phyloP scores from a whole-genome alignment of 2,113 vertebrate species.

The Eublepharis macularius region DNA sequence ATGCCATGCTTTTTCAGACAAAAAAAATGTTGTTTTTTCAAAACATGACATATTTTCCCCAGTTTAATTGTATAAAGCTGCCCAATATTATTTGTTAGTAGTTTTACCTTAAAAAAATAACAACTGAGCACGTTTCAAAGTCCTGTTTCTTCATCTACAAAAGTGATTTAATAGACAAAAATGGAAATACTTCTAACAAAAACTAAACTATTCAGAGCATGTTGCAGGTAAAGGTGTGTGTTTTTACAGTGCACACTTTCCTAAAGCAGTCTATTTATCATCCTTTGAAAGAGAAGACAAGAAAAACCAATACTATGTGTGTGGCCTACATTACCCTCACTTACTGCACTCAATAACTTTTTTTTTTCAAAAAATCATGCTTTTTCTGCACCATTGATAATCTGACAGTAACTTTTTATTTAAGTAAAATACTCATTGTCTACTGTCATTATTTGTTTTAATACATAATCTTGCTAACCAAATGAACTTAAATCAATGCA shows the following conservation, averaged over 20 bases:
- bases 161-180: constrained; percentile 30
- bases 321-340: constrained; percentile 79
- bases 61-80: neutral
- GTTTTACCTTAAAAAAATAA: neutral
- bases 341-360: constrained; percentile 75
- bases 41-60: neutral
- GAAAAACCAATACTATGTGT: constrained; percentile 81
- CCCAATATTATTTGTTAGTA: neutral
- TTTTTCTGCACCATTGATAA: constrained; percentile 81
- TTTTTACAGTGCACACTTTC: constrained; percentile 80
- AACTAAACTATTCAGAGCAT: constrained; percentile 77
- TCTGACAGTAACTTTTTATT: constrained; percentile 88
- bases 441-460: constrained; percentile 85
- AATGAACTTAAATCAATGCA: constrained; percentile 80
- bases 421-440: constrained; percentile 82
- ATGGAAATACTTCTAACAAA: constrained; percentile 55
- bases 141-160: neutral
- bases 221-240: constrained; percentile 77
- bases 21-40: neutral
- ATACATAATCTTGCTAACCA: constrained; percentile 83
- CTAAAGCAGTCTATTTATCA: constrained; percentile 83
- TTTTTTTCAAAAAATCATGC: constrained; percentile 70
- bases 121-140: neutral
- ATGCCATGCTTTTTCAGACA: neutral
- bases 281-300: constrained; percentile 81